These are phyloP conservation scores for Oreocharis arfaki DNA, from an alignment of 2,113 vertebrate genomes.

Conservation along the genomic window DNA sequence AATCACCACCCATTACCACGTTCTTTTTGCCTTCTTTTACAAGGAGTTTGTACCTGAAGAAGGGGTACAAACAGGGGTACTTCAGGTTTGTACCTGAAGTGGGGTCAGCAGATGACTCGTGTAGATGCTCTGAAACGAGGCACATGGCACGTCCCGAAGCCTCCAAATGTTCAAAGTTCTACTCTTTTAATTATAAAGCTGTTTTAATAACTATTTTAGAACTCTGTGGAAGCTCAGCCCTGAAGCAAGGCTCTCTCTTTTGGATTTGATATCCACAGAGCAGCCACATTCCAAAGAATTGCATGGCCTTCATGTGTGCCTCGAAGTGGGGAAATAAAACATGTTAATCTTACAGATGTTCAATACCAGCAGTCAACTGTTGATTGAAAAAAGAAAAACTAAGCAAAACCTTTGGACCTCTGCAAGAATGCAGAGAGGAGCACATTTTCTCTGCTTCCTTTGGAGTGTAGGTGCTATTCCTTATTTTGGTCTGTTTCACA, in stretches of 20 bases:
- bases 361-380: neutral
- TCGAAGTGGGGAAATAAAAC: neutral
- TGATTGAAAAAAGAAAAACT: neutral
- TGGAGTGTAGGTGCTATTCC: neutral
- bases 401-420: neutral
- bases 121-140: neutral
- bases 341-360: neutral
- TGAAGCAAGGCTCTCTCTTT: neutral
- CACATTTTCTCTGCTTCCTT: neutral
- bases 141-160: fast-evolving
- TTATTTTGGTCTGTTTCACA: neutral
- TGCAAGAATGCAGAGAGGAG: neutral
- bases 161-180: neutral
- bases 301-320: neutral
- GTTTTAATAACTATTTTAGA: neutral
- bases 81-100: neutral
- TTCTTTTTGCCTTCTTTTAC: neutral
- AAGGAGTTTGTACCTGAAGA: neutral
- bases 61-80: too few species aligned
- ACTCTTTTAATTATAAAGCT: neutral
- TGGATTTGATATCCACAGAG: neutral
- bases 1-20: neutral
- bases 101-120: neutral
- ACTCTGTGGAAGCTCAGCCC: neutral
- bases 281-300: neutral